Conservation (phyloP, 1,140 invertebrate genomes). For the Drosophila lacertosa region DNA sequence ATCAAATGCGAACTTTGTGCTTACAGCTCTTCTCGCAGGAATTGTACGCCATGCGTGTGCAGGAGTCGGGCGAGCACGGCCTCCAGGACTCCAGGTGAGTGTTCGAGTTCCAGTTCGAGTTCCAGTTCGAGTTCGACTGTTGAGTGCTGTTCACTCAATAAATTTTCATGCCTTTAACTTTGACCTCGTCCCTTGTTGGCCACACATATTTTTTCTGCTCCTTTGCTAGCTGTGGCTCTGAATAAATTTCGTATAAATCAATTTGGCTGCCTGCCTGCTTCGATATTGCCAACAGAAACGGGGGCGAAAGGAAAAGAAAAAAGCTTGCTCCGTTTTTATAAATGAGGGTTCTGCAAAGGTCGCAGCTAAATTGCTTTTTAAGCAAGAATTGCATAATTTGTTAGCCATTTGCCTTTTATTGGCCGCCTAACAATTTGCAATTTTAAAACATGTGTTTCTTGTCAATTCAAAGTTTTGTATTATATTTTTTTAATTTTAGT, state of each 20-base stretch:
- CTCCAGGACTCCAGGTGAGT: slow-evolving; percentile 86
- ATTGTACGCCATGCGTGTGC: slow-evolving; percentile 91
- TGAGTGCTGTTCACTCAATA: slow-evolving; percentile 44
- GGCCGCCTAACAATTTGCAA: slow-evolving; percentile 25
- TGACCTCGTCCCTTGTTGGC: slow-evolving; percentile 5
- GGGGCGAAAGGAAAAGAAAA: neutral
- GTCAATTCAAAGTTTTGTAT: neutral
- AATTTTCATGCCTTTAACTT: slow-evolving; percentile 43
- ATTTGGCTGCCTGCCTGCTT: slow-evolving; percentile 48
- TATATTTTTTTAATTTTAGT: neutral
- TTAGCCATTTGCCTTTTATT: slow-evolving; percentile 43
- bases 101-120: no score
- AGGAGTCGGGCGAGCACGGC: slow-evolving; percentile 86
- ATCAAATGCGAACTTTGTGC: slow-evolving; percentile 53
- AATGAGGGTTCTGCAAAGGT: slow-evolving; percentile 32
- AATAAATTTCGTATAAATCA: slow-evolving; percentile 79
- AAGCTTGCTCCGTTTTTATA: slow-evolving; percentile 16
- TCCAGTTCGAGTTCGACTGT: no score
- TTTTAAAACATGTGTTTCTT: slow-evolving; percentile 18
- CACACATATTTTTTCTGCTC: neutral
- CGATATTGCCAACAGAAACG: slow-evolving; percentile 18
- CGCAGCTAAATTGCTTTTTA: slow-evolving; percentile 71
- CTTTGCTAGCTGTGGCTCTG: slow-evolving; percentile 41
- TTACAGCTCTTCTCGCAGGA: slow-evolving; percentile 90
- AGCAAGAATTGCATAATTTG: slow-evolving; percentile 72